phyloP scores from a whole-genome alignment of 2,888 invertebrate species.

The Caenorhabditis japonica region DNA sequence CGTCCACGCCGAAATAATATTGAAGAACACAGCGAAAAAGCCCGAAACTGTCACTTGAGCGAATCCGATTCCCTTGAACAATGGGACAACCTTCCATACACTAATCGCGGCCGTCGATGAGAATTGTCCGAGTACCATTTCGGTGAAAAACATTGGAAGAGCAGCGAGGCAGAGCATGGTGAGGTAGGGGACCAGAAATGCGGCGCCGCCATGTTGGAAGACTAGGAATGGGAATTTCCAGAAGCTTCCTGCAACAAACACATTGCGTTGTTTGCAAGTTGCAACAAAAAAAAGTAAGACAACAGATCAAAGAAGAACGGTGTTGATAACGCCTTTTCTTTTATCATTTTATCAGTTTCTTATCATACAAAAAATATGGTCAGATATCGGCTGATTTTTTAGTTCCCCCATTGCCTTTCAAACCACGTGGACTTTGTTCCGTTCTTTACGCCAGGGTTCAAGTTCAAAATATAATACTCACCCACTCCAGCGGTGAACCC shows the following conservation, averaged over 20 bases:
- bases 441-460: not conserved
- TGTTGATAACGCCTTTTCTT: not conserved
- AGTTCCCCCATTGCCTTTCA: constrained; percentile 6
- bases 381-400: constrained; percentile 23
- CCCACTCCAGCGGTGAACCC: constrained; percentile 78
- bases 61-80: constrained; percentile 82
- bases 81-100: constrained; percentile 86
- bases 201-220: constrained; percentile 76
- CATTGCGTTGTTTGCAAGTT: too few relatives aligned
- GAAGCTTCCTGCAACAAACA: constrained; percentile 79
- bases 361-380: constrained; percentile 61
- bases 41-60: constrained; percentile 80
- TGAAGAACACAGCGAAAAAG: constrained; percentile 80
- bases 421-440: not conserved
- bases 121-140: constrained; percentile 85
- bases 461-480: constrained; percentile 16
- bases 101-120: constrained; percentile 83
- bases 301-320: not conserved
- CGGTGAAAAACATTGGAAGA: constrained; percentile 88
- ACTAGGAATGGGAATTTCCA: constrained; percentile 82
- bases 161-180: constrained; percentile 86
- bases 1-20: constrained; percentile 81
- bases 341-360: constrained; percentile 4
- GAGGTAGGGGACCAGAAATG: constrained; percentile 87
- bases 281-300: too few relatives aligned